Conservation (phyloP, 1,140 invertebrate species). For the Agrypnia vestita region DNA sequence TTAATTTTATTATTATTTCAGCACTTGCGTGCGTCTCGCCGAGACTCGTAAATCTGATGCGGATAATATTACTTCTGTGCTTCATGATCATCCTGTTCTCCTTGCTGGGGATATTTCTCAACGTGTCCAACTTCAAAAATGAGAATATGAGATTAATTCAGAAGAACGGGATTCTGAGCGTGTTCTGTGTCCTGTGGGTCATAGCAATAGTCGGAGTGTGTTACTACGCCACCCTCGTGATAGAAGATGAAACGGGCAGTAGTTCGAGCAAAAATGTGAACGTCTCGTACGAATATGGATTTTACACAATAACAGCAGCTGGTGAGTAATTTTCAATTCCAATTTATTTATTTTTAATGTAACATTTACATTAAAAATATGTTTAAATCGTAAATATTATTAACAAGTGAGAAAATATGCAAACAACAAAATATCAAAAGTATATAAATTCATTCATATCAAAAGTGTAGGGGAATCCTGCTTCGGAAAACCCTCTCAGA, state of each 20-base stretch:
- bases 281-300: slow-evolving; percentile 72
- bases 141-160: slow-evolving; percentile 70
- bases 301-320: slow-evolving; percentile 73
- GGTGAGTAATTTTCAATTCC: slow-evolving; percentile 63
- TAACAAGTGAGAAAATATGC: too few species aligned
- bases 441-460: too few species aligned
- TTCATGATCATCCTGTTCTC: slow-evolving; percentile 73
- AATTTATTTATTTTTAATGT: too few species aligned
- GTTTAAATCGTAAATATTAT: too few species aligned
- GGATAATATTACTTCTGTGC: slow-evolving; percentile 72
- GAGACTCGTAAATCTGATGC: slow-evolving; percentile 72
- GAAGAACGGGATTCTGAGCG: slow-evolving; percentile 72
- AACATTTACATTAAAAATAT: too few species aligned
- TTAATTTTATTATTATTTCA: slow-evolving; percentile 54
- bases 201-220: slow-evolving; percentile 73
- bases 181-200: slow-evolving; percentile 73
- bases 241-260: slow-evolving; percentile 68
- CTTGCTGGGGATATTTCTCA: slow-evolving; percentile 72
- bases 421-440: too few species aligned
- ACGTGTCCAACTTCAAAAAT: slow-evolving; percentile 71
- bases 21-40: slow-evolving; percentile 71
- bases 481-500: too few species aligned
- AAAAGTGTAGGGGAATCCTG: too few species aligned
- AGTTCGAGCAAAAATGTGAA: slow-evolving; percentile 68
- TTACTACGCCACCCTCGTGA: slow-evolving; percentile 72